These are phyloP conservation scores for Gymnoscelis rufifasciata DNA, from an alignment of 2,888 invertebrate genomes.

Conservation along the genomic window DNA sequence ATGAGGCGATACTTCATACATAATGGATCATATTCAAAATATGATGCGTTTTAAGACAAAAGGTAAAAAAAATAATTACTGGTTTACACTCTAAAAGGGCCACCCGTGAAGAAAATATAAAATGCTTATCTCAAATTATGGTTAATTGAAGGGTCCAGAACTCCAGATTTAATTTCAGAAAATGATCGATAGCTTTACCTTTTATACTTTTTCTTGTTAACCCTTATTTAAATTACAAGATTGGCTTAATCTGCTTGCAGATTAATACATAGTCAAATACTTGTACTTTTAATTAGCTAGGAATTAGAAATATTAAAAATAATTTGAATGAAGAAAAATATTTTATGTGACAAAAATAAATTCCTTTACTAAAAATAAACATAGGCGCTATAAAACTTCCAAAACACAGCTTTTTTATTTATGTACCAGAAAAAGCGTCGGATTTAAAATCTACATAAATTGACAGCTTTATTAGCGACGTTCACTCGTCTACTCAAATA, in stretches of 20 bases:
- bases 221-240: too few species aligned
- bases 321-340: too few species aligned
- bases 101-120: slow-evolving; percentile 74
- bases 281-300: too few species aligned
- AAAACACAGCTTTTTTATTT: not conserved
- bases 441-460: slow-evolving; percentile 18
- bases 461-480: slow-evolving; percentile 25
- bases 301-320: too few species aligned
- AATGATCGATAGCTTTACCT: slow-evolving; percentile 69
- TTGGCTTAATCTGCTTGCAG: slow-evolving; percentile 45
- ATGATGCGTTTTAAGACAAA: slow-evolving; percentile 68
- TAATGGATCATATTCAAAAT: slow-evolving; percentile 70
- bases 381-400: not conserved
- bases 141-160: slow-evolving; percentile 73
- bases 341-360: too few species aligned
- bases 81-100: slow-evolving; percentile 69
- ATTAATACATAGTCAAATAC: too few species aligned
- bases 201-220: too few species aligned
- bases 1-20: slow-evolving; percentile 65
- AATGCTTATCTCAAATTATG: slow-evolving; percentile 76
- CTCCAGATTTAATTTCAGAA: slow-evolving; percentile 72
- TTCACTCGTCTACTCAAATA: slow-evolving; percentile 10
- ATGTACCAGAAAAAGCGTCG: not conserved
- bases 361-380: not conserved
- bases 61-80: slow-evolving; percentile 71